Evolutionary conservation across 2,888 invertebrate species (phyloP), one percentile per base, ranked within the genome.

Genomic region (Ormyrus labotus): DNA sequence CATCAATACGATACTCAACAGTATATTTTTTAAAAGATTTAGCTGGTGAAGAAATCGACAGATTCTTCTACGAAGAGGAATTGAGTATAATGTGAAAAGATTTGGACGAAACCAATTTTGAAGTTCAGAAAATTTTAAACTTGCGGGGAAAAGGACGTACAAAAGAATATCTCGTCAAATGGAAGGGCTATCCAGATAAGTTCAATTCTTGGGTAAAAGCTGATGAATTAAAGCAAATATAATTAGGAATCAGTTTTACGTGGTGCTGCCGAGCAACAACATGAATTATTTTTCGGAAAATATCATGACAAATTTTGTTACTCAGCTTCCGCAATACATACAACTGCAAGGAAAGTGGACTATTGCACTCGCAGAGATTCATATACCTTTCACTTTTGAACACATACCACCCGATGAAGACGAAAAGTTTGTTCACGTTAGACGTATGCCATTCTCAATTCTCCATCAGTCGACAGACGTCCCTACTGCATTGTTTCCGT

Each of bases 311-410:
- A 72, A 79, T 61, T 88, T 84, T 75, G 80, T 61, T n/a, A 87
- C 85, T 11, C 84, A 85, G 19, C 64, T 88, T 63, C 84, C 83
- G n/a, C 67, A 77, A 53, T 69, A 75, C 11, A 77, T 86, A 19
- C 34, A 65, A 51, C 80, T 86, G 48, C 53, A 82, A 5, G 85
- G 85, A n/a, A 72, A 84, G 19, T 87, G 85, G 86, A 83, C 80
- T 70, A 83, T 87, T 0, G 63, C 76, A 7, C 13, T 13, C 13
- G 13, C 13, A 13, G 84, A 86, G 77, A 81, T 85, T 48, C 78
- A 83, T 91, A 63, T 83, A 83, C 86, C 93, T 93, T 47, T 69
- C 3, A 57, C 69, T 53, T 57, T 55, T 11, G n/a, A 69, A 1
- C 69, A 6, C n/a, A 45, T 55, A 34, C 13, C 65, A 6, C 11